Conservation (phyloP, 1,140 invertebrate species). For the Zaprionus kolodkinae region DNA sequence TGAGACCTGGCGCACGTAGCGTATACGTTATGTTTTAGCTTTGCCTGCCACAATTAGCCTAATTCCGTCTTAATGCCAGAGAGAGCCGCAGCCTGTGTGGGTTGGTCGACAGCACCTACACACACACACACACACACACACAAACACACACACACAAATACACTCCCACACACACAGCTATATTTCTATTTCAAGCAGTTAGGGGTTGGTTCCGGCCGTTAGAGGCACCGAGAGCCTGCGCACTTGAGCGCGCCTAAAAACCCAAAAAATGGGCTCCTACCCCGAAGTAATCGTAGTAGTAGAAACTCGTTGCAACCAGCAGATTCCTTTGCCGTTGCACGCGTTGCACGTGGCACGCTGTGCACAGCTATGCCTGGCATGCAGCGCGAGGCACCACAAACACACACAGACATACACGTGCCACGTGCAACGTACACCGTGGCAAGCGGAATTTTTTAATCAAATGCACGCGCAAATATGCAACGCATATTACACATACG, state of each 20-base stretch:
- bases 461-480: slow-evolving; percentile 73
- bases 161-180: slow-evolving; percentile 12
- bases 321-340: neutral
- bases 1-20: slow-evolving; percentile 7
- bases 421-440: neutral
- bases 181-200: slow-evolving; percentile 62
- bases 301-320: slow-evolving; percentile 7
- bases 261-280: slow-evolving; percentile 54
- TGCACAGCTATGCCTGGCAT: slow-evolving; percentile 46
- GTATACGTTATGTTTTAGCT: slow-evolving; percentile 38
- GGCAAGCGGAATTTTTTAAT: slow-evolving; percentile 71
- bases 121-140: slow-evolving; percentile 39
- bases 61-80: slow-evolving; percentile 50
- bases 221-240: slow-evolving; percentile 67
- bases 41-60: slow-evolving; percentile 63
- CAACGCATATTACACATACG: slow-evolving; percentile 31
- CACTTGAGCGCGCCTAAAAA: slow-evolving; percentile 63
- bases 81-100: slow-evolving; percentile 55
- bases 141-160: slow-evolving; percentile 53
- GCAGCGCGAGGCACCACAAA: slow-evolving; percentile 1
- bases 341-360: slow-evolving; percentile 51
- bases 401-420: neutral
- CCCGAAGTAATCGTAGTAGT: slow-evolving; percentile 56
- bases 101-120: slow-evolving; percentile 77
- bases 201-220: slow-evolving; percentile 74